phyloP scores from a whole-genome alignment of 2,113 vertebrate genomes.

The Platichthys flesus region DNA sequence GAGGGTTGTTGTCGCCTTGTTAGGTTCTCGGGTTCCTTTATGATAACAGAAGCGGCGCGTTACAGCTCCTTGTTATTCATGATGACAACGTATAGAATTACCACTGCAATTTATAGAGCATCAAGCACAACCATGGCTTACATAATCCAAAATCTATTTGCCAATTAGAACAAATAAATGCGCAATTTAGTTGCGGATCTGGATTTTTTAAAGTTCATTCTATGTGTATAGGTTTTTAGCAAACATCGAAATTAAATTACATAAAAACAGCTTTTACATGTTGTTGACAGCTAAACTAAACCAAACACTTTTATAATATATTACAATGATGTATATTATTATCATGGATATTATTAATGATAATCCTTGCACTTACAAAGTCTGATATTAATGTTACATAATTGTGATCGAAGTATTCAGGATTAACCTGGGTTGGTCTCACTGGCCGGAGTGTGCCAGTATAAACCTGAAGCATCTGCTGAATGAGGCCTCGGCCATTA shows the following conservation, averaged over 20 bases:
- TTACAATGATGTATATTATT: no score
- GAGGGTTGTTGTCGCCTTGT: conserved; percentile 20
- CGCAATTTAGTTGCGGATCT: no score
- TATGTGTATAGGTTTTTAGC: no score
- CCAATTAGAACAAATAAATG: no score
- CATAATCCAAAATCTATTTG: no score
- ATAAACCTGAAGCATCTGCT: conserved; percentile 14
- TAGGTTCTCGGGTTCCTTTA: conserved; percentile 14
- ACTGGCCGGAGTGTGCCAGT: conserved; percentile 28
- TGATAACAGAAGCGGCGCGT: not conserved
- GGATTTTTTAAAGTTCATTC: no score
- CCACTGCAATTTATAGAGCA: not conserved
- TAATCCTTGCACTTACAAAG: no score
- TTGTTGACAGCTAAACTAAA: no score
- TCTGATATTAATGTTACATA: conserved; percentile 21
- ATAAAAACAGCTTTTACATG: no score
- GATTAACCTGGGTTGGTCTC: not conserved
- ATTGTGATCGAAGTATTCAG: conserved; percentile 20
- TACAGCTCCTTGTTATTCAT: not conserved
- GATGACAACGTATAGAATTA: not conserved
- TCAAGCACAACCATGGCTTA: not conserved
- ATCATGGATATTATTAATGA: no score
- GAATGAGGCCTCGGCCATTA: not conserved
- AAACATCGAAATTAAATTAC: no score
- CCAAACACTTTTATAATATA: no score